Base-by-base conservation (phyloP, 2,888 invertebrate genomes). In the Pachliopta kotzebuea region DNA sequence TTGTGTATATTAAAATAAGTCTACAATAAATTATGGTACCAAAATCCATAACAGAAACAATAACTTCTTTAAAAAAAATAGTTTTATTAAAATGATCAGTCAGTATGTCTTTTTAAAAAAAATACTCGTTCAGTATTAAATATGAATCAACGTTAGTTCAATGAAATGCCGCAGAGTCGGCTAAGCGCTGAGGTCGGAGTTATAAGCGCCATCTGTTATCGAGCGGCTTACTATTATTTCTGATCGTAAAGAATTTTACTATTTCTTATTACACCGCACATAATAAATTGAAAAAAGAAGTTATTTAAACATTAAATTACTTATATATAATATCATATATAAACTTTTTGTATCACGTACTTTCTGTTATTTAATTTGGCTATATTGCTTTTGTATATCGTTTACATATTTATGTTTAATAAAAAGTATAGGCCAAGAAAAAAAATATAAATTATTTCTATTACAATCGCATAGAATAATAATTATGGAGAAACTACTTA, bases 191-290 rank as follows among this genome's bases (percentile, higher is more conserved):
- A 68, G 62, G 55, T 62, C 24, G 7, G 29, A 31, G 53, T 56
- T 24, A 42, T 55, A 37, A 63, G 80, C 88, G 87, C 87, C 88
- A 88, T 85, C 88, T 88, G 70, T 77, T 74, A 74, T 71, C 74
- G 81, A 87, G 83, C 80, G 77, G 88, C 77, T 18, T 45, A 45
- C 45, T 45, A 1, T 6, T n/a, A 0, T 0, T 42, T 42, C 42
- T 17, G 18, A 18, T 45, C 8, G n/a, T n/a, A 45, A 37, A 11
- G 11, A 11, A 31, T 14, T 26, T 37, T 14, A 17, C 37, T 14
- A 37, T 37, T 37, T 37, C 4, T 45, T 0, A 45, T 45, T 18
- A 45, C 11, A 45, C 18, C 7, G 8, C n/a, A 14, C 6, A 6
- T 45, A 18, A n/a, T 18, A 6, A 18, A n/a, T 6, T 45, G 1